These are phyloP conservation scores for Rhinogobius similis DNA, from an alignment of 2,113 vertebrate species.

Conservation along the genomic window DNA sequence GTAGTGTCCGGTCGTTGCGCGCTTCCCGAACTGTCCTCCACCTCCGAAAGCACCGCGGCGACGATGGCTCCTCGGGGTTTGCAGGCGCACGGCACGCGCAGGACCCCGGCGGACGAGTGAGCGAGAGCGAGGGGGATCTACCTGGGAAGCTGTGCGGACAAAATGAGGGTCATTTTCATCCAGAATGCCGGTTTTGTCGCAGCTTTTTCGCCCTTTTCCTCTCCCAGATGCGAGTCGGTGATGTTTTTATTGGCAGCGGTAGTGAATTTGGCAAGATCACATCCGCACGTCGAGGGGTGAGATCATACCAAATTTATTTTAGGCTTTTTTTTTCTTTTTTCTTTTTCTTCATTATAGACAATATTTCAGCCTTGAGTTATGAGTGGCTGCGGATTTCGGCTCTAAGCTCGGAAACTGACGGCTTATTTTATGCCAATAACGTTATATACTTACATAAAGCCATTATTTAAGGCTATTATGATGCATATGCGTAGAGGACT, in stretches of 20 bases:
- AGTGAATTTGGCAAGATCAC: conserved; percentile 60
- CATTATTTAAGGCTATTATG: conserved; percentile 43
- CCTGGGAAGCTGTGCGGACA: conserved; percentile 68
- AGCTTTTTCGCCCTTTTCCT: conserved; percentile 72
- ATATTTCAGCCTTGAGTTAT: conserved; percentile 48
- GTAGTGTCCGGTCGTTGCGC: conserved; percentile 62
- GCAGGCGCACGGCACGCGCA: conserved; percentile 58
- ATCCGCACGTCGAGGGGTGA: conserved; percentile 58
- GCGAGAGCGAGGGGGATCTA: conserved; percentile 17
- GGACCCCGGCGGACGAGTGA: conserved; percentile 68
- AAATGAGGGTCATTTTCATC: conserved; percentile 80
- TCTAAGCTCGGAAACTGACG: conserved; percentile 44
- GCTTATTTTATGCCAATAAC: conserved; percentile 50
- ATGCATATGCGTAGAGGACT: conserved; percentile 48
- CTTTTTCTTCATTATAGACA: conserved; percentile 54
- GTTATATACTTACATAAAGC: conserved; percentile 46
- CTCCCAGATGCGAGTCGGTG: conserved; percentile 62
- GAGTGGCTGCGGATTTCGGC: conserved; percentile 49
- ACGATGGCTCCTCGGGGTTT: conserved; percentile 54
- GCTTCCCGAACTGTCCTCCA: conserved; percentile 38
- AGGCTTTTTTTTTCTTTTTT: conserved; percentile 22
- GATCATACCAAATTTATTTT: conserved; percentile 31
- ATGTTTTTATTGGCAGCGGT: conserved; percentile 66
- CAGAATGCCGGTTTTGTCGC: conserved; percentile 80
- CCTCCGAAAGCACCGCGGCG: background rate